Conservation (phyloP, 2,888 invertebrate genomes). For the Drosophila mimica region DNA sequence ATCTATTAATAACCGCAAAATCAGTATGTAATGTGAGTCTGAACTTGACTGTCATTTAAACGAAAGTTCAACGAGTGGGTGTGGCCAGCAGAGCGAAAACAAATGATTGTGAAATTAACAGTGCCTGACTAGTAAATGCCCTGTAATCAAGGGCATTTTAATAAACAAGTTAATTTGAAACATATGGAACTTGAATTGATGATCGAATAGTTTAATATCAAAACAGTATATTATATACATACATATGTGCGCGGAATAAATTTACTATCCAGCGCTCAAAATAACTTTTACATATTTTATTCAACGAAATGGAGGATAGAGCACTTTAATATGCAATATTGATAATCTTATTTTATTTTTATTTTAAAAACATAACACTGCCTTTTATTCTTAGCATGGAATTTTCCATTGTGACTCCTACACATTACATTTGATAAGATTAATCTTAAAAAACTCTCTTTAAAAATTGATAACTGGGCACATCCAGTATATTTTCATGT, state of each 20-base stretch:
- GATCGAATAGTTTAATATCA: not conserved
- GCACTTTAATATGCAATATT: not conserved
- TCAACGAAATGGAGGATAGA: not conserved
- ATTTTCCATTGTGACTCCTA: not conserved
- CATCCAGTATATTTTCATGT: not conserved
- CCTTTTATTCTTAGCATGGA: not conserved
- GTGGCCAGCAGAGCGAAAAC: not conserved
- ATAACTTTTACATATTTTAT: not conserved
- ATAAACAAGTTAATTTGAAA: not conserved
- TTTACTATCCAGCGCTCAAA: not conserved
- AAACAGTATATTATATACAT: not conserved
- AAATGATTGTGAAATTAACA: not conserved
- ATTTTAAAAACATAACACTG: not conserved
- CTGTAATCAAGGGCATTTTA: too few relatives aligned
- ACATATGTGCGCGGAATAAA: not conserved
- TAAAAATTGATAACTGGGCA: not conserved
- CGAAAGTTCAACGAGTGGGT: not conserved
- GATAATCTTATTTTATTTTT: not conserved
- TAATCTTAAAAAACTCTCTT: not conserved
- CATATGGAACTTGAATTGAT: not conserved
- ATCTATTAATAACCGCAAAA: not conserved
- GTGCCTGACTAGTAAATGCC: not conserved
- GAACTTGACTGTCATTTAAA: constrained; percentile 17
- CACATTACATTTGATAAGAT: not conserved
- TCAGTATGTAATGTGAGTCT: not conserved